Evolutionary conservation across 2,888 invertebrate species (phyloP), one percentile per base, ranked within the genome.

Genomic region (Apotomis turbidana): DNA sequence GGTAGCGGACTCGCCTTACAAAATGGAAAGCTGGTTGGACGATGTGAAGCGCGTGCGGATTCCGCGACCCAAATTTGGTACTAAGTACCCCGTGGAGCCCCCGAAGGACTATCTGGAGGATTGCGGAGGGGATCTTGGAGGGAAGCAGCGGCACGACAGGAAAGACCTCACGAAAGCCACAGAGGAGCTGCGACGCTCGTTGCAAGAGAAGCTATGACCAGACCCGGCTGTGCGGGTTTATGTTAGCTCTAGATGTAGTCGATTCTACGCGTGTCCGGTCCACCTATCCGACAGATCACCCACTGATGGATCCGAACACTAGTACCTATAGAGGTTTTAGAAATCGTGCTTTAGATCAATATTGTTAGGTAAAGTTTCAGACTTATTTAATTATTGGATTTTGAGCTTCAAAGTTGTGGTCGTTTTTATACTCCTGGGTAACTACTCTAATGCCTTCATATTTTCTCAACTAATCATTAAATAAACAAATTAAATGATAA

Each of bases 21-120:
- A 77, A 79, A 97, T 97, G 97, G 97, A 97, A 85, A 96, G 96
- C 79, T 97, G 97, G 97, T 89, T 97, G 82, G 95, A 95, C 77
- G 97, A 97, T 87, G 96, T 97, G 62, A 97, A 97, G 87, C 95
- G 96, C 78, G 96, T 97, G 75, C 94, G 96, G 79, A 97, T 97
- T 80, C 97, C 97, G 41, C 94, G 97, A 77, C 97, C 97, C 5
- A 97, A 97, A 93, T 97, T 97, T 83, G 96, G 95, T 64, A 94
- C 94, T 78, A 95, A 93, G 82, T 96, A 94, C 80, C 96, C 96
- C 71, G 95, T 93, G 73, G 96, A 96, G 82, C 96, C 96, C 13
- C 96, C 96, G 10, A 96, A 97, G 87, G 97, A 97, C 86, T 97
- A 97, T 87, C 94, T 96, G 79, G 95, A 96, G 75, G 95, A 96